Evolutionary conservation across 2,888 invertebrate species (phyloP).

Genomic region (Erebia epiphron): DNA sequence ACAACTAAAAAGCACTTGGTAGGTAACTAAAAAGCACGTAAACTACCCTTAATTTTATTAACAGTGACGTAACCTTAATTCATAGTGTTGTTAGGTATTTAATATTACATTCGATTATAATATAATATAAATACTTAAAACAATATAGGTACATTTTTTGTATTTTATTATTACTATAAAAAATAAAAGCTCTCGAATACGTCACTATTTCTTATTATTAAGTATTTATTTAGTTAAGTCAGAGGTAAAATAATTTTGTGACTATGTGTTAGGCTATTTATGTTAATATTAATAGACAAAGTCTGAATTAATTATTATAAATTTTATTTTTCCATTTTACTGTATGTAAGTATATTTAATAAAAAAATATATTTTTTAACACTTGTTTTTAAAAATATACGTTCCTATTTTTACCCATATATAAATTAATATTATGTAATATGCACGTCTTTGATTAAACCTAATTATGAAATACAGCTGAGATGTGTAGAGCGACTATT

Average conservation of each 20-base stretch:
- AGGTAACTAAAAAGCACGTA: not conserved
- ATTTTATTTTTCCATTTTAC: constrained; percentile 8
- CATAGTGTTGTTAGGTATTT: too few species aligned
- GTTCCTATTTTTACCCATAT: too few species aligned
- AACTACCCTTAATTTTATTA: not conserved
- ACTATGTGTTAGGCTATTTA: not conserved
- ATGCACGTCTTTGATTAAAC: too few species aligned
- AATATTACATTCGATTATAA: too few species aligned
- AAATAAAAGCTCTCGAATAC: not conserved
- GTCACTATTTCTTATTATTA: not conserved
- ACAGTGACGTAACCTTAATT: not conserved
- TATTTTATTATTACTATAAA: not conserved
- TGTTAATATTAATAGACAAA: constrained; percentile 17
- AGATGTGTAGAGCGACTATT: too few species aligned
- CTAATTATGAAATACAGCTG: too few species aligned
- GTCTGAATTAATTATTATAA: constrained; percentile 31
- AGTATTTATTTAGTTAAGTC: not conserved
- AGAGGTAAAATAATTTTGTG: constrained; percentile 26
- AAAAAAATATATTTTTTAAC: constrained; percentile 3
- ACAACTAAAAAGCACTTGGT: not conserved
- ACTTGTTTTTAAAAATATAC: not conserved
- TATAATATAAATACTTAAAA: too few species aligned
- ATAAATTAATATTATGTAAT: too few species aligned
- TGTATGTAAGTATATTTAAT: constrained; percentile 7
- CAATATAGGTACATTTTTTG: too few species aligned